Evolutionary conservation across 2,888 invertebrate genomes (phyloP), one percentile per base, ranked within the genome.

Genomic region (Parnassius smintheus): DNA sequence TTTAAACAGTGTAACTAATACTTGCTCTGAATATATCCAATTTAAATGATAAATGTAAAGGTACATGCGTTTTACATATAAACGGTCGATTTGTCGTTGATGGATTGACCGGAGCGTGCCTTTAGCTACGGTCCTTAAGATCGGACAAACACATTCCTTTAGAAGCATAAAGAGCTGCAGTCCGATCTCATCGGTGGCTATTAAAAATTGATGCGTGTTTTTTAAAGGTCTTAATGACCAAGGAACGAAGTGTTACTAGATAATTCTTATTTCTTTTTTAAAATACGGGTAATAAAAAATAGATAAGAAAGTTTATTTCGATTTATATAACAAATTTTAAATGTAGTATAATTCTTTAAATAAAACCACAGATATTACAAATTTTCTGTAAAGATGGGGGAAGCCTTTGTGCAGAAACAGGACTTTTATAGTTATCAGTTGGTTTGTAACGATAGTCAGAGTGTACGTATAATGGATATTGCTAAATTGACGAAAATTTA

Each of bases 71-170:
- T 55, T 61, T 55, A 55, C 60, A 49, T 44, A 44, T 55, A 54
- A 42, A 48, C 72, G 74, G 69, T 74, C 72, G 71, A 68, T 68
- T 64, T 69, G 70, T 71, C 68, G 69, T 72, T 80, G 77, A 78
- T 79, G 73, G 74, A 77, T 77, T 72, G 59, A 61, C 70, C 62
- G 63, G 60, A 51, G 65, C 66, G 64, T 65, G 62, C 62, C 64
- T 65, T 72, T 73, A 70, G 71, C 72, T 70, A 75, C 72, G 73
- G 68, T 57, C 65, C 63, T 68, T 66, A 65, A 56, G 63, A 59
- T 51, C 65, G 64, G 66, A 70, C 69, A 71, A 69, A 71, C 66
- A 66, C 60, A 71, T 67, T 64, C 66, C 65, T 65, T 69, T 67
- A 64, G 59, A 66, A 69, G 66, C 69, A 68, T 69, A 69, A 69